phyloP scores from a whole-genome alignment of 2,797 vertebrate genomes.

The Botia kubotai region DNA sequence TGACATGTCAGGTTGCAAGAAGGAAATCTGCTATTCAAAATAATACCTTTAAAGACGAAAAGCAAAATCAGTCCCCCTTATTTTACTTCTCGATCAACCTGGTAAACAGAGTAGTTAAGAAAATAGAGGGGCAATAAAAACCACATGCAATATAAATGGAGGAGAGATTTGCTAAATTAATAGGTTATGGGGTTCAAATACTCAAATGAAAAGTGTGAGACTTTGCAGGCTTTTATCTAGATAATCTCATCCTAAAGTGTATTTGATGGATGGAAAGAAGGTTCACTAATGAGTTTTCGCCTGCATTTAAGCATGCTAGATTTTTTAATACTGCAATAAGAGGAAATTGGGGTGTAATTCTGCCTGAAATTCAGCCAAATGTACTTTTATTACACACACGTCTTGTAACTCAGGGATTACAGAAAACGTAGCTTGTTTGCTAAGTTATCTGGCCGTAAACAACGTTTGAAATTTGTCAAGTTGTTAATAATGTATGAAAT shows the following conservation, averaged over 20 bases:
- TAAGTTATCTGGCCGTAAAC: constrained; percentile 10
- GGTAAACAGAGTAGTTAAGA: neutral
- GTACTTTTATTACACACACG: constrained; percentile 6
- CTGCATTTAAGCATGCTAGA: constrained; percentile 16
- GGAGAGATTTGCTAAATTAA: neutral
- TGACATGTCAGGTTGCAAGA: constrained; percentile 52
- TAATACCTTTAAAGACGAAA: constrained; percentile 28
- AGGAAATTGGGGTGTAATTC: constrained; percentile 23
- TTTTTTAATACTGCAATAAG: constrained; percentile 26
- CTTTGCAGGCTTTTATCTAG: neutral
- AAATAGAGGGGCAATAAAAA: neutral
- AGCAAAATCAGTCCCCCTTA: neutral
- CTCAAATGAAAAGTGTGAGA: constrained; percentile 8
- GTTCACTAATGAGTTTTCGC: constrained; percentile 38
- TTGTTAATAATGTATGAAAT: constrained; percentile 6
- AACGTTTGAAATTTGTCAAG: neutral
- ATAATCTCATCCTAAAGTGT: neutral
- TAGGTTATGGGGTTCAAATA: neutral
- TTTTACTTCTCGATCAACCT: constrained; percentile 20
- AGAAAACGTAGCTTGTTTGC: constrained; percentile 4
- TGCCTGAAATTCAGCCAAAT: constrained; percentile 15
- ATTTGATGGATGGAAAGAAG: constrained; percentile 28
- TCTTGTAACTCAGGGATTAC: neutral
- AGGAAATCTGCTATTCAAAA: constrained; percentile 32
- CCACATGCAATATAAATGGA: constrained; percentile 1